These are phyloP conservation scores for Steatocranus sp. DNA, from an alignment of 2,797 vertebrate genomes.

Conservation along the genomic window DNA sequence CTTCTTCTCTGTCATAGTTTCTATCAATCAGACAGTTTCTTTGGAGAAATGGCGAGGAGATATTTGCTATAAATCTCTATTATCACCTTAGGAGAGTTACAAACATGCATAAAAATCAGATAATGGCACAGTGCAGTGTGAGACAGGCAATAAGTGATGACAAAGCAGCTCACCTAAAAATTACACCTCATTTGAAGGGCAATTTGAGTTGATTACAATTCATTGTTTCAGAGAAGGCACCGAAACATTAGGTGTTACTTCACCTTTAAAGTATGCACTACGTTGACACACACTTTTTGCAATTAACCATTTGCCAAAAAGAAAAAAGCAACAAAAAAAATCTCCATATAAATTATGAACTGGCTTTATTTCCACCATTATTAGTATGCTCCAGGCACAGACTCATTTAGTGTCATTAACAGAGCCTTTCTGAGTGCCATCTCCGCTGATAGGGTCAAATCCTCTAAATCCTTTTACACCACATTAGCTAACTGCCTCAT, in stretches of 20 bases:
- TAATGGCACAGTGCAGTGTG: not conserved
- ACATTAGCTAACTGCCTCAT: slow-evolving; percentile 69
- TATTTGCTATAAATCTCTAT: not conserved
- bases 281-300: not conserved
- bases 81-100: not conserved
- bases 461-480: slow-evolving; percentile 73
- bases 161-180: not conserved
- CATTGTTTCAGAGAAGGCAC: not conserved
- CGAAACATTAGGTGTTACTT: not conserved
- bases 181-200: not conserved
- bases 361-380: slow-evolving; percentile 42
- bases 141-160: not conserved
- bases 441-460: slow-evolving; percentile 71
- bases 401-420: slow-evolving; percentile 69
- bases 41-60: not conserved
- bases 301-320: slow-evolving; percentile 7
- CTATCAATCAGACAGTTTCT: not conserved
- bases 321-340: not conserved
- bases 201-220: not conserved
- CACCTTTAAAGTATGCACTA: not conserved
- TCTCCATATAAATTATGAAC: slow-evolving; percentile 30
- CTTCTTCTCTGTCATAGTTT: not conserved
- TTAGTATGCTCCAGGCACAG: slow-evolving; percentile 59
- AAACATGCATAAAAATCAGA: not conserved
- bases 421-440: slow-evolving; percentile 56